Base-by-base conservation (phyloP, 2,113 vertebrate species). In the Climacteris rufus region DNA sequence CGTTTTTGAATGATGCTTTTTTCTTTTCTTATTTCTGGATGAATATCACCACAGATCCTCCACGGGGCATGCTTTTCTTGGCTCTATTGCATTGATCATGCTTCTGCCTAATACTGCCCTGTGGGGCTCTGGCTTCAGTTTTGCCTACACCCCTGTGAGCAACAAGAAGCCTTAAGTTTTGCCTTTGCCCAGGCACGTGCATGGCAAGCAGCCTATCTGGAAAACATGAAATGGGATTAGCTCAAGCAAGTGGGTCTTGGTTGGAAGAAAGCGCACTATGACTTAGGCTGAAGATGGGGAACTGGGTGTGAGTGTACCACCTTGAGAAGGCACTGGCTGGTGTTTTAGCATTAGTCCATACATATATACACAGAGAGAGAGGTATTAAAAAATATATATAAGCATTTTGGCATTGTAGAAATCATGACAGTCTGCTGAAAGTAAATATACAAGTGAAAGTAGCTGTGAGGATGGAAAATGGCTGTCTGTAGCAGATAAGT, bases 401-500 rank as follows among this genome's bases (percentile, higher is more conserved):
- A 69, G 28, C 19, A 22, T 70, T 88, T 93, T 93, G 82, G 87
- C 59, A 53, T 37, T 72, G 45, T 22, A 35, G 68, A 42, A 90
- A 16, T 75, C 47, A 17, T 76, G 57, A 31, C 23, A 72, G 57
- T 72, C 64, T 77, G 72, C 76, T 83, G 64, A 56, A 86, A 79
- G 85, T 85, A 80, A 86, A 93, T 90, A 91, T 42, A 89, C n/a
- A 28, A 54, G 88, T 89, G 90, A 33, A 94, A 85, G 95, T 83
- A 70, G 64, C 91, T 87, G 57, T 52, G 94, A 86, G 88, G 71
- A 53, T 79, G 57, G 60, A 45, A 83, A 61, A 91, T 92, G 94
- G 84, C 94, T 97, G 96, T 22, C 75, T 97, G 88, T 39, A 84
- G 84, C 52, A 96, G 97, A 97, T 97, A 97, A 97, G 84, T 96